Conservation (phyloP, 2,888 invertebrate genomes). For the Cryptus viduatorius region DNA sequence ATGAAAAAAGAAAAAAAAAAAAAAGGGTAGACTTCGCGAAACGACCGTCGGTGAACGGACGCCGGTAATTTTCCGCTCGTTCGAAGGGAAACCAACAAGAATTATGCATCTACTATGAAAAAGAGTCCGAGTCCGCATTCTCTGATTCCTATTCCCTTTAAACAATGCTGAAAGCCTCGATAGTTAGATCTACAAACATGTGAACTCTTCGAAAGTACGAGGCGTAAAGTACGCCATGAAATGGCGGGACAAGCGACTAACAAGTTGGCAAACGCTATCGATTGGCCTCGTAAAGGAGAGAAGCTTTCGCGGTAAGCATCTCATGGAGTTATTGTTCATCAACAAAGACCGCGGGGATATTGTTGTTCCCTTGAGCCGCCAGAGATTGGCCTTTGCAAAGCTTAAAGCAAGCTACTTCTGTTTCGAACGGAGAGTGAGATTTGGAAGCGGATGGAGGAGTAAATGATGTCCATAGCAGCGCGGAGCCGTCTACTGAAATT, state of each 20-base stretch:
- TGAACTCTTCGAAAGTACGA: neutral
- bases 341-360: neutral
- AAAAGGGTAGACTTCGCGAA: constrained; percentile 66
- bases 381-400: neutral
- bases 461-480: neutral
- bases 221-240: neutral
- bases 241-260: neutral
- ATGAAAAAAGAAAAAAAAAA: constrained; percentile 14
- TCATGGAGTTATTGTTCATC: neutral
- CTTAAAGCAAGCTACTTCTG: neutral
- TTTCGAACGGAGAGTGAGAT: neutral
- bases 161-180: neutral
- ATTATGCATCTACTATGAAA: constrained; percentile 57
- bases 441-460: neutral
- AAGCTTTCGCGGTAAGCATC: neutral
- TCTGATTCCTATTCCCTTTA: neutral
- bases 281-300: too few relatives aligned
- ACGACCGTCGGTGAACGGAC: constrained; percentile 46
- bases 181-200: neutral
- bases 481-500: neutral
- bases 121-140: neutral
- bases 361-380: neutral
- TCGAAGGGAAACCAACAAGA: constrained; percentile 37
- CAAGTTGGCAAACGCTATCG: too few relatives aligned
- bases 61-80: constrained; percentile 7